Conservation (phyloP, 2,113 vertebrate species). For the Galeopterus variegatus region DNA sequence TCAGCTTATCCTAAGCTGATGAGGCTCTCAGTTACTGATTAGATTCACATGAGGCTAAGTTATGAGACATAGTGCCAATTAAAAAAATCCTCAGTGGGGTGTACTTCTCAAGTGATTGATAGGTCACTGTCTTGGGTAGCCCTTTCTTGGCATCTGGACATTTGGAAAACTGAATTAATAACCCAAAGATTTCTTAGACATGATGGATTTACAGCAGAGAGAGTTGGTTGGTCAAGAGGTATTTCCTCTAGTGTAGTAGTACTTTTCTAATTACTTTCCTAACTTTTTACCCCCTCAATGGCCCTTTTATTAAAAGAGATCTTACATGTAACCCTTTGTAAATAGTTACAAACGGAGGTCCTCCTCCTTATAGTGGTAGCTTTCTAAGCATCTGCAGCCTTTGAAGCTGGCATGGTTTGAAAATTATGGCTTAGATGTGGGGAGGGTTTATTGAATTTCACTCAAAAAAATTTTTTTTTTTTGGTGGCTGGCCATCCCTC, state of each 20-base stretch:
- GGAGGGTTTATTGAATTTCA: not conserved
- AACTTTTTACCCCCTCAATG: not conserved
- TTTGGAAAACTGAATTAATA: slow-evolving; percentile 51
- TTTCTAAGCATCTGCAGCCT: not conserved
- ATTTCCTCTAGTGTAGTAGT: not conserved
- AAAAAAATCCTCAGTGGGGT: not conserved
- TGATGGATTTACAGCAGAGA: not conserved
- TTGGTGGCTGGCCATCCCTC: not conserved
- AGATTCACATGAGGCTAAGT: not conserved
- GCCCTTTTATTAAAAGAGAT: slow-evolving; percentile 10
- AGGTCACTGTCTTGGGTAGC: not conserved
- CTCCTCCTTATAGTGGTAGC: not conserved
- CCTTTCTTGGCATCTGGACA: not conserved
- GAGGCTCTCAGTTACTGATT: slow-evolving; percentile 1
- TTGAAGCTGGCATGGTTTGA: not conserved
- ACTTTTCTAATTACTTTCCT: not conserved
- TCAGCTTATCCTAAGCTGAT: not conserved
- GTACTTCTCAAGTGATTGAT: not conserved
- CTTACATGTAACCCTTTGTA: not conserved
- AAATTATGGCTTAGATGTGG: not conserved
- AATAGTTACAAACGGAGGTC: not conserved
- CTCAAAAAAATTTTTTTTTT: not conserved
- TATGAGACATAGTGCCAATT: not conserved
- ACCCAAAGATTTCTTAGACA: not conserved
- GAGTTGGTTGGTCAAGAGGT: not conserved